These are phyloP conservation scores for Aplocera efformata DNA, from an alignment of 2,888 invertebrate species.

Conservation along the genomic window DNA sequence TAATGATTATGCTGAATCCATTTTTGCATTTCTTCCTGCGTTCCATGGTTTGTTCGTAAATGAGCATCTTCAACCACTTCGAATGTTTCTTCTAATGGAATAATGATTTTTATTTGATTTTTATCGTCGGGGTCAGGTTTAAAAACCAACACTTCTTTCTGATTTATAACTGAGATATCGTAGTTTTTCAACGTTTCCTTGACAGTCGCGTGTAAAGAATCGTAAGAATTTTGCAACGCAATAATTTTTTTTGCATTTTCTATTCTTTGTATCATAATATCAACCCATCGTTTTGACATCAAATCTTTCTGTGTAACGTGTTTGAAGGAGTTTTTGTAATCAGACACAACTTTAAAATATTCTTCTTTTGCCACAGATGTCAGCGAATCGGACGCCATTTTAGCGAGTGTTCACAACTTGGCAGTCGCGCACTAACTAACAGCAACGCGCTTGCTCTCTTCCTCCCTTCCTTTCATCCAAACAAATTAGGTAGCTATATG, in stretches of 20 bases:
- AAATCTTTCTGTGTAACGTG: constrained; percentile 10
- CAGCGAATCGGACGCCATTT: background rate
- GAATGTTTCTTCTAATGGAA: constrained; percentile 15
- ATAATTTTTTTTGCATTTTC: constrained; percentile 1
- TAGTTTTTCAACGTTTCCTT: constrained; percentile 8
- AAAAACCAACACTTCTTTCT: background rate
- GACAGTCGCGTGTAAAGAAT: constrained; percentile 9
- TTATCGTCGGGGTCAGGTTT: constrained; percentile 10
- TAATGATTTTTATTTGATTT: constrained; percentile 3
- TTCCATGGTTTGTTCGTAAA: constrained; percentile 11
- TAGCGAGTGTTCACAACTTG: background rate
- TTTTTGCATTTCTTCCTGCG: constrained; percentile 4
- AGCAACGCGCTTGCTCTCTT: background rate
- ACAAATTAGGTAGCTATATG: too few relatives aligned
- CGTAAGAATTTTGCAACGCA: background rate
- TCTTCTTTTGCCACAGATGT: background rate
- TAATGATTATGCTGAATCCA: constrained; percentile 7
- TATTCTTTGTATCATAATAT: constrained; percentile 16
- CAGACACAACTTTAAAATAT: constrained; percentile 23
- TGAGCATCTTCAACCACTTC: constrained; percentile 10
- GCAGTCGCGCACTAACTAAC: background rate
- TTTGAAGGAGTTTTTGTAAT: background rate
- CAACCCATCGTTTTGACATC: constrained; percentile 20
- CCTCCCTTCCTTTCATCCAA: too few relatives aligned
- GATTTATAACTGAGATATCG: background rate